Percentiles rank a stretch among this genome's conserved stretches.
Conservation (phyloP, 2,888 invertebrate species). For the Sphinx pinastri region DNA sequence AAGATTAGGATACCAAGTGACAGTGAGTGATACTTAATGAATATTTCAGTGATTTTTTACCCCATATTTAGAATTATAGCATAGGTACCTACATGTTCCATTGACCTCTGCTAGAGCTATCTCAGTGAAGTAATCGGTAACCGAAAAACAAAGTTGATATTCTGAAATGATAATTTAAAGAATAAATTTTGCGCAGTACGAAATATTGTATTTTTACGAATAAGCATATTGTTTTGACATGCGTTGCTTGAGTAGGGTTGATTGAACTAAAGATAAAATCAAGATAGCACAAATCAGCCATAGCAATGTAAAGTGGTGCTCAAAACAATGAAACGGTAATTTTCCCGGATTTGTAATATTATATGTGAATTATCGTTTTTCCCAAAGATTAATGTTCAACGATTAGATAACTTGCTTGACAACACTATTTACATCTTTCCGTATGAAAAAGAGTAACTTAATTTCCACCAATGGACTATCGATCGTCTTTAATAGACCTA, state of each 20-base stretch:
- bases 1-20: no score
- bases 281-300: conserved; percentile 38
- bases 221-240: conserved; percentile 54
- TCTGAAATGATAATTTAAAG: no score
- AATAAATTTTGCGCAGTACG: neutral
- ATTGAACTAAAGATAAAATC: conserved; percentile 55
- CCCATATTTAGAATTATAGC: no score
- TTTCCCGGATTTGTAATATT: conserved; percentile 9
- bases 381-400: neutral
- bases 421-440: neutral
- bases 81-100: no score
- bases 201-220: conserved; percentile 32
- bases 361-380: neutral
- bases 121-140: no score
- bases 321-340: conserved; percentile 4
- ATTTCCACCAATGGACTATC: neutral
- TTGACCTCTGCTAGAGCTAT: no score
- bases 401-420: conserved; percentile 18
- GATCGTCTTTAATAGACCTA: neutral
- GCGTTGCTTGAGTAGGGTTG: conserved; percentile 52
- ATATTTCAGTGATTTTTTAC: no score
- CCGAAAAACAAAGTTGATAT: no score
- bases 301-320: conserved; percentile 8
- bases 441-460: neutral
- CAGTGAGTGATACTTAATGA: no score